Evolutionary conservation across 2,113 vertebrate species (phyloP).

Genomic region (Sorex araneus): DNA sequence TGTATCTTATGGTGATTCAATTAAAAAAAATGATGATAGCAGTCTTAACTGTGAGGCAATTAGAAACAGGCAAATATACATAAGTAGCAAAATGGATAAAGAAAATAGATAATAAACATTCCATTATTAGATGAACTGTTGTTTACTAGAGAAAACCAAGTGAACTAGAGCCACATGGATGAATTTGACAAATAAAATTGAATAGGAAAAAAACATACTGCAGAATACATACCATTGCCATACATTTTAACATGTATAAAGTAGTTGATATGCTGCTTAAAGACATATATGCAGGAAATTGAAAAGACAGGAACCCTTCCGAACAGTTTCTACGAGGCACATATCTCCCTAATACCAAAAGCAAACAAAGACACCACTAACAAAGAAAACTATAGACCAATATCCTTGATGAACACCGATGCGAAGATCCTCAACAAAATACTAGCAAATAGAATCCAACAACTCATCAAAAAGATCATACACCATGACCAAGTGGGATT

Average conservation of each 20-base stretch:
- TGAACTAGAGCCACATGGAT: conserved; percentile 27
- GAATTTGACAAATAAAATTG: conserved; percentile 43
- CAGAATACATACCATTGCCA: conserved; percentile 25
- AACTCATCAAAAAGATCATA: too few species aligned
- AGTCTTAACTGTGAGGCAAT: background rate
- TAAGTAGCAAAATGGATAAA: conserved; percentile 11
- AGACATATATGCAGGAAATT: background rate
- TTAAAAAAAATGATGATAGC: background rate
- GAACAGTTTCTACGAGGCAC: too few species aligned
- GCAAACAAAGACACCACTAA: too few species aligned
- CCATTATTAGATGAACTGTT: background rate
- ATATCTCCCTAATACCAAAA: too few species aligned
- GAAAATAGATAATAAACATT: background rate
- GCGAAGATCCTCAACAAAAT: too few species aligned
- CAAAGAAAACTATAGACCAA: too few species aligned
- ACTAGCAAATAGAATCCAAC: too few species aligned
- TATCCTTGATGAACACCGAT: too few species aligned
- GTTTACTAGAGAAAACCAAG: conserved; percentile 22
- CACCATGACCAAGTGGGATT: too few species aligned
- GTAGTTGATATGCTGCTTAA: conserved; percentile 42
- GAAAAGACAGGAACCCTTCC: too few species aligned
- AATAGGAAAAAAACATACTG: conserved; percentile 52
- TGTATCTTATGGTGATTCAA: too few species aligned
- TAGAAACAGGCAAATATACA: conserved; percentile 21
- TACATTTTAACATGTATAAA: conserved; percentile 45